Base-by-base conservation (phyloP, 2,888 invertebrate genomes). In the Thyatira batis region DNA sequence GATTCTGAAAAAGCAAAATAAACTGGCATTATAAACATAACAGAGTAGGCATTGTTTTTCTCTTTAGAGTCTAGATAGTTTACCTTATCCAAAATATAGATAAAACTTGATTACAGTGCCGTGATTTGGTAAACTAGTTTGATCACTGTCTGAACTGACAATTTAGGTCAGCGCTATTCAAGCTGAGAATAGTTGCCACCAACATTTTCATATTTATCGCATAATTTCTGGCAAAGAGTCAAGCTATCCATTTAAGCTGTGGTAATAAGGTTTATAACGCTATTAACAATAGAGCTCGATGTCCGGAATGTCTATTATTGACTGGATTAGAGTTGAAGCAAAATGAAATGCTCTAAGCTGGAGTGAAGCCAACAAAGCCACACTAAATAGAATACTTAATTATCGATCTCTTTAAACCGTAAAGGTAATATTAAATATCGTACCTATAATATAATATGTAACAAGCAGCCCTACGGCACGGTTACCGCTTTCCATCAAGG, bases 141-240 rank as follows among this genome's bases (percentile, higher is more conserved):
- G 45, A 23, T 46, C 23, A 25, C 21, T 25, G 45, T 25, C 44
- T 45, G 6, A 11, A 33, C 25, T 33, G 30, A 28, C n/a, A n/a
- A 49, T 49, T 49, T 49, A 46, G 45, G 45, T 46, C 45, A n/a
- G 46, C 44, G 5, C 49, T 51, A 52, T 25, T 17, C 23, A 13
- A 23, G 21, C 45, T 13, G 8, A 45, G 21, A 21, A 43, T 9
- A 1, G 23, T 46, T 46, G 45, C 8, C 25, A 46, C 25, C 25
- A 23, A 46, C 9, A 46, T 25, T 23, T 45, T 39, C 39, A 39
- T 17, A 17, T 39, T 39, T 46, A 25, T 23, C 9, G 23, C 6
- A 23, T 13, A 25, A 25, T 25, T 23, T 46, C 25, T 55, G 21
- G 52, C 4, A 20, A n/a, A 25, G 25, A 13, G n/a, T 23, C 39